Base-by-base conservation (phyloP, 2,888 invertebrate species). In the Timandra comae region DNA sequence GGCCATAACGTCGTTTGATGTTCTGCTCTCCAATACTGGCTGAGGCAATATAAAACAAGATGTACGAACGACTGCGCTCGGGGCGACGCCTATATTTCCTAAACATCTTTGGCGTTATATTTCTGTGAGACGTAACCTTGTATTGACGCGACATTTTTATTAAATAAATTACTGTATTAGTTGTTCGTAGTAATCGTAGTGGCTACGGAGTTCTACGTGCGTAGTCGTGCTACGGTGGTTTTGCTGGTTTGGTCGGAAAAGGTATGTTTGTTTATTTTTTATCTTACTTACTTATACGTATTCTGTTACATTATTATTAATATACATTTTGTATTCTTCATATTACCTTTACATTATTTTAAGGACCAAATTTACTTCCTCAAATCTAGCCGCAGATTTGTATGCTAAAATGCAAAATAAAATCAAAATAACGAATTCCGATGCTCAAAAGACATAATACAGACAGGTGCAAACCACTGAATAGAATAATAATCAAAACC, bases 1-100 rank as follows among this genome's bases (percentile, higher is more conserved):
- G 79, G 75, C 74, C 68, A 81, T 82, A 84, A 84, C 82, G 62
- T 46, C 73, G 79, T 86, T 86, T 86, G 86, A 86, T 86, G 86
- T 68, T 86, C 86, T 82, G 78, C 82, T 81, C 85, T 84, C 86
- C 86, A 86, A 86, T 86, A 74, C 86, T 80, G 73, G 80, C 61
- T 35, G 75, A 71, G 80, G 50, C 76, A 75, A 69, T 79, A 79
- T 80, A 75, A 73, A 71, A 63, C 71, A 73, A 82, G 82, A 81
- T 78, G 79, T 80, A 84, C 85, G 82, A 44, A 42, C 44, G 49
- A 59, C 84, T 84, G 82, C 80, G 85, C 81, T 79, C 71, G 75
- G 75, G 80, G 82, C 66, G 78, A 76, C 85, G 84, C 81, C 85
- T 85, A 82, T 84, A 81, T 81, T 81, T 73, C 72, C 79, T 82